Conservation (phyloP, 2,113 vertebrate species). For the Corvus moneduloides region DNA sequence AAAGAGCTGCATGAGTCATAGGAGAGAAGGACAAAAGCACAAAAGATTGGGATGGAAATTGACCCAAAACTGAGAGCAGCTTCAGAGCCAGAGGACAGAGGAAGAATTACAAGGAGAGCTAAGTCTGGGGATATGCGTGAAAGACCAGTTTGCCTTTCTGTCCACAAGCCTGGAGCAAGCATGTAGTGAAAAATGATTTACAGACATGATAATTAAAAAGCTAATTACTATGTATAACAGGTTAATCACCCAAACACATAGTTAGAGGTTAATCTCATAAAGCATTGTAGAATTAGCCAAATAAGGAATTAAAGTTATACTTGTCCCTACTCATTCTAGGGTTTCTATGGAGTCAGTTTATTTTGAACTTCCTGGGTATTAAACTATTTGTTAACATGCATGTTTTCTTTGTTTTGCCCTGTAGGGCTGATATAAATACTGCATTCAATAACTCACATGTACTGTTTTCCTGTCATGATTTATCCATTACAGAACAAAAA, state of each 20-base stretch:
- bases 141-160: background rate
- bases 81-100: conserved; percentile 2
- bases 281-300: background rate
- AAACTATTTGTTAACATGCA: background rate
- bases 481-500: background rate
- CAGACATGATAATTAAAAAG: background rate
- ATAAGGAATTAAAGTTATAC: conserved; percentile 5
- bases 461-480: background rate
- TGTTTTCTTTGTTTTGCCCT: background rate
- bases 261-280: background rate
- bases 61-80: conserved; percentile 14
- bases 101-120: conserved; percentile 5
- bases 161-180: background rate
- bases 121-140: background rate
- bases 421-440: background rate
- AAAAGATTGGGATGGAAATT: background rate
- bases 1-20: background rate
- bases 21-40: background rate
- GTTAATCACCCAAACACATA: background rate
- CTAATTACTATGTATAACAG: background rate
- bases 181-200: background rate
- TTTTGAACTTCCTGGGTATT: background rate
- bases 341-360: conserved; percentile 14
- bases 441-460: background rate
- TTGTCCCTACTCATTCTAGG: background rate